These are phyloP conservation scores for Arctia plantaginis DNA, from an alignment of 2,888 invertebrate genomes.

Conservation along the genomic window DNA sequence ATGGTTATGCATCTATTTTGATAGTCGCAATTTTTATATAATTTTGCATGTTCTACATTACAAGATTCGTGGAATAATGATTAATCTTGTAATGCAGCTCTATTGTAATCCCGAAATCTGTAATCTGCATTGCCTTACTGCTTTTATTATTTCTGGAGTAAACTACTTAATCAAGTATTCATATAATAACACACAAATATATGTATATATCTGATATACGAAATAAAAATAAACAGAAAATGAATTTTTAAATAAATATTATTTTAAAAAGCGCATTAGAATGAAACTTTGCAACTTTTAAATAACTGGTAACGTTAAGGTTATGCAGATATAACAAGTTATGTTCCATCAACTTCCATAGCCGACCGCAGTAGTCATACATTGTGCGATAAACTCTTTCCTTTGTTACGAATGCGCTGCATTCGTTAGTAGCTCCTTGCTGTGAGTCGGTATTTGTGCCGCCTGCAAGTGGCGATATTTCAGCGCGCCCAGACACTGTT, in stretches of 20 bases:
- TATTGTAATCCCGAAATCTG: background rate
- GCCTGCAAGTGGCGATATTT: slow-evolving; percentile 80
- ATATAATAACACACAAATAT: no score
- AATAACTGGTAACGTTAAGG: slow-evolving; percentile 10
- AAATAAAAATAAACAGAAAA: no score
- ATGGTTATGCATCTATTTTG: no score
- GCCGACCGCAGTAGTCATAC: slow-evolving; percentile 44
- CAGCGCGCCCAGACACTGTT: slow-evolving; percentile 65
- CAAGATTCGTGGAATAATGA: background rate
- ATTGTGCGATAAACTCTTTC: slow-evolving; percentile 57
- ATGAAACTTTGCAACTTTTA: no score
- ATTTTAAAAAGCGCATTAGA: background rate
- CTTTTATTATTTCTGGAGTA: no score
- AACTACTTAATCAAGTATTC: no score
- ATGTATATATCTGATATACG: no score
- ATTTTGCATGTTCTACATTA: no score
- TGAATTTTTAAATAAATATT: no score
- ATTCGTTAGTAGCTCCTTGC: slow-evolving; percentile 61
- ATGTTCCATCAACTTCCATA: slow-evolving; percentile 36
- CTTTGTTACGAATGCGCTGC: slow-evolving; percentile 56
- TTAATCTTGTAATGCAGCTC: background rate
- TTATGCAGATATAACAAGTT: slow-evolving; percentile 32
- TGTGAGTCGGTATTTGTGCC: slow-evolving; percentile 62
- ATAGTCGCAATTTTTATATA: no score
- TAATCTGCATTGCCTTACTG: no score